Conservation (phyloP, 2,797 vertebrate species). For the Ctenopoma kingsleyae region DNA sequence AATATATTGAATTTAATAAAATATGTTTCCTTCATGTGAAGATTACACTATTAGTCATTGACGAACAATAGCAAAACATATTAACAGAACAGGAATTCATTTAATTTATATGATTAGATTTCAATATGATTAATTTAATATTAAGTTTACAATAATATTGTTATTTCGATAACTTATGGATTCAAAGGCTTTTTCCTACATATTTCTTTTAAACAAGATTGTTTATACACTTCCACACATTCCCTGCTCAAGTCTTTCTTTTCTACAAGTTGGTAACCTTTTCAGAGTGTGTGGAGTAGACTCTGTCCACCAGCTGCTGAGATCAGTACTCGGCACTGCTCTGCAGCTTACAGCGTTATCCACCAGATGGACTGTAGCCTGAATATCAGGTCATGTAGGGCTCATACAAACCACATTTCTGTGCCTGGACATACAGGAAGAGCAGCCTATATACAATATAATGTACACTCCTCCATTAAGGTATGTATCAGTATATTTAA, state of each 20-base stretch:
- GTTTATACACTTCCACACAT: neutral
- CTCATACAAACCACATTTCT: conserved; percentile 20
- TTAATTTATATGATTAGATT: neutral
- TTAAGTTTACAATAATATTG: neutral
- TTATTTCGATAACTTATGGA: neutral
- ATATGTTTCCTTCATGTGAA: conserved; percentile 57
- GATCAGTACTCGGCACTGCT: conserved; percentile 32
- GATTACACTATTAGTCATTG: conserved; percentile 52
- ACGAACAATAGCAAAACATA: conserved; percentile 20
- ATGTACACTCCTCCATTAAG: neutral
- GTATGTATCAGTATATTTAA: conserved; percentile 1
- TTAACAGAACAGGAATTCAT: neutral
- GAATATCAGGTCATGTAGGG: conserved; percentile 20
- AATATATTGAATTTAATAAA: conserved; percentile 69
- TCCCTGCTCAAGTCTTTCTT: neutral
- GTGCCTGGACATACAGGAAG: neutral
- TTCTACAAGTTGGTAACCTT: conserved; percentile 18
- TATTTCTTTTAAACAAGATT: neutral
- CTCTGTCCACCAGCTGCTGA: conserved; percentile 44
- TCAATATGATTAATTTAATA: conserved; percentile 5
- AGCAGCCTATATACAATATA: neutral
- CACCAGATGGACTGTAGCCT: conserved; percentile 54
- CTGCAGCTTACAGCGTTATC: conserved; percentile 33
- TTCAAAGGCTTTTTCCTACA: neutral
- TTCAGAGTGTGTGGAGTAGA: conserved; percentile 13